Evolutionary conservation across 2,888 invertebrate species (phyloP), one percentile per base, ranked within the genome.

Genomic region (Lepeophtheirus nordmannii): DNA sequence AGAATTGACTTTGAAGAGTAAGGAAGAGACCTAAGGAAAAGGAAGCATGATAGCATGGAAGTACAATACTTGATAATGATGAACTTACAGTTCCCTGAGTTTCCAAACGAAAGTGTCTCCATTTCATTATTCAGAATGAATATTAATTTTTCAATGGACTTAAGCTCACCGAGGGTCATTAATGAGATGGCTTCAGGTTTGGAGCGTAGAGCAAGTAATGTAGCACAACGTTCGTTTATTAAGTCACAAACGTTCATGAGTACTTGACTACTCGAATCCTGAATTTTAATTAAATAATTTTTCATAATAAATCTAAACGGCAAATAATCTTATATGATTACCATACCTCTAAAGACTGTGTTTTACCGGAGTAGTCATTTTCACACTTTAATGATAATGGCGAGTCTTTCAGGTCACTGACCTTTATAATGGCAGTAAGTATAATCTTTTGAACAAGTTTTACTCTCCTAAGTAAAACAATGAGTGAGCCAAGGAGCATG

Each of bases 231-330:
- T 40, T 67, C 67, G 60, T 64, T 38, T 37, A 65, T 39, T 39
- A 56, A 58, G 56, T 65, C 65, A 58, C 65, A 65, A 20, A 65
- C 39, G 38, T 65, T 65, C 17, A 58, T n/a, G 17, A 65, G 56
- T 17, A 65, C 65, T 58, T 65, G 57, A 14, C 38, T 20, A 23
- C 62, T 62, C 1, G 62, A 38, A 38, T 60, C 30, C 60, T 60
- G 30, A 30, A 30, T 30, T 30, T 30, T 5, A 30, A 30, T 30
- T 30, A 30, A 30, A 5, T 7, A 30, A 2, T 30, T 30, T 30
- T 30, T 2, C 60, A 60, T 37, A 10, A 10, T 38, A 10, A 22
- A 17, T 60, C 10, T 10, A 2, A 10, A 60, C 9, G 23, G 10
- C 20, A n/a, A 14, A 58, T 23, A n/a, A 57, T 57, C 11, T 11